Percentiles rank a stretch among this genome's conserved stretches.
Evolutionary conservation across 2,113 vertebrate species (phyloP).

Genomic region (Junco hyemalis): DNA sequence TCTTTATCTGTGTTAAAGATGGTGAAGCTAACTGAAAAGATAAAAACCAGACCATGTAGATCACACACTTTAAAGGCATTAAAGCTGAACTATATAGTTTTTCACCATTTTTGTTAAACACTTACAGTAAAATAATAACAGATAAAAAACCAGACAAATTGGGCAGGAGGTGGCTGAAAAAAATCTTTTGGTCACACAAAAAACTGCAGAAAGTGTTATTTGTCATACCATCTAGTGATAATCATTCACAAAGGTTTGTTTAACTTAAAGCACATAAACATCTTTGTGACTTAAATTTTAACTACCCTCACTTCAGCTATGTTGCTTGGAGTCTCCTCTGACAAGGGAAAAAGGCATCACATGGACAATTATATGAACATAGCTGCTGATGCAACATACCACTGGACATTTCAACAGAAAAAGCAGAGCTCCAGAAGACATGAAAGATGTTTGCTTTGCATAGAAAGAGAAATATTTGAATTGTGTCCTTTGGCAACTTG

Average conservation of each 20-base stretch:
- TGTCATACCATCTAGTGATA: background rate
- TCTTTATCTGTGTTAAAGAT: background rate
- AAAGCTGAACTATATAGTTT: background rate
- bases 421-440: background rate
- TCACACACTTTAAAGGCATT: background rate
- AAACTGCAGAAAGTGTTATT: background rate
- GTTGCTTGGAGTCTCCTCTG: background rate
- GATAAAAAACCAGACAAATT: rapidly evolving
- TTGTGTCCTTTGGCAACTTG: background rate
- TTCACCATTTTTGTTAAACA: background rate
- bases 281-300: background rate
- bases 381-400: background rate
- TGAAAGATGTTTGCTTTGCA: background rate
- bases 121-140: background rate
- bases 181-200: background rate
- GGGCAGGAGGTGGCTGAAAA: background rate
- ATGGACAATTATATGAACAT: background rate
- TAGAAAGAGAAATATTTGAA: background rate
- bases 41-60: background rate
- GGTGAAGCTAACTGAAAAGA: background rate
- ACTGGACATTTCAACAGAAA: background rate
- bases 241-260: background rate
- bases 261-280: background rate
- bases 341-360: background rate
- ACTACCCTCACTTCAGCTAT: background rate